Percentiles rank a stretch among this genome's conserved stretches.
phyloP scores from a whole-genome alignment of 37 sponge, comb jelly and placozoan species.

The Sycon ciliatum region DNA sequence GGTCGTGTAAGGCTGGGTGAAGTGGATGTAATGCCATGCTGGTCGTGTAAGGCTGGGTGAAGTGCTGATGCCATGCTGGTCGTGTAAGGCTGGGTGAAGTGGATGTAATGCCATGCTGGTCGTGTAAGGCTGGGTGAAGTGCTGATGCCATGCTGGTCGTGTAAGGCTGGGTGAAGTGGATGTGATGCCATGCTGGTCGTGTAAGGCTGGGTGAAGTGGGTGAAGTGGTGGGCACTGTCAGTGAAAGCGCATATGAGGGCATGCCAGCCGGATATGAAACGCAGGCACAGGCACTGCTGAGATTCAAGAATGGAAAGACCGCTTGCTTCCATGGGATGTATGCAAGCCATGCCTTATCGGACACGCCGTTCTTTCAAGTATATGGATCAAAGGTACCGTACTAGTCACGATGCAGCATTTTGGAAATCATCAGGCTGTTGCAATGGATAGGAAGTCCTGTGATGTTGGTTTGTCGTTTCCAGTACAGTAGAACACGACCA shows the following conservation, averaged over 20 bases:
- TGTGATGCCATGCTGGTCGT: too few relatives aligned
- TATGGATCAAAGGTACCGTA: conserved; percentile 47
- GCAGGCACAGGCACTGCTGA: conserved; percentile 29
- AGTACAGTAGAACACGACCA: too few relatives aligned
- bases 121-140: too few relatives aligned
- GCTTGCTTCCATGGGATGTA: conserved; percentile 27
- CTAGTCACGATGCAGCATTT: too few relatives aligned
- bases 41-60: too few relatives aligned
- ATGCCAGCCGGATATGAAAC: conserved; percentile 15
- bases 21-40: background rate
- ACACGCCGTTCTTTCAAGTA: conserved; percentile 41
- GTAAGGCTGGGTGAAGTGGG: conserved; percentile 10
- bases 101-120: too few relatives aligned
- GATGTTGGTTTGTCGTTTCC: too few relatives aligned
- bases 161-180: conserved; percentile 11
- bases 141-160: too few relatives aligned
- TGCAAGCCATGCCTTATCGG: conserved; percentile 22
- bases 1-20: conserved; percentile 12
- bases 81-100: too few relatives aligned
- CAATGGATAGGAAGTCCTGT: too few relatives aligned
- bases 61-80: too few relatives aligned
- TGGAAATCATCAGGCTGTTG: too few relatives aligned
- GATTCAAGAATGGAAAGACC: conserved; percentile 24
- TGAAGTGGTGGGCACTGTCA: background rate
- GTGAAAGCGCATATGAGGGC: background rate